Evolutionary conservation across 2,113 vertebrate species (phyloP), one percentile per base, ranked within the genome.

Genomic region (Scomber japonicus): DNA sequence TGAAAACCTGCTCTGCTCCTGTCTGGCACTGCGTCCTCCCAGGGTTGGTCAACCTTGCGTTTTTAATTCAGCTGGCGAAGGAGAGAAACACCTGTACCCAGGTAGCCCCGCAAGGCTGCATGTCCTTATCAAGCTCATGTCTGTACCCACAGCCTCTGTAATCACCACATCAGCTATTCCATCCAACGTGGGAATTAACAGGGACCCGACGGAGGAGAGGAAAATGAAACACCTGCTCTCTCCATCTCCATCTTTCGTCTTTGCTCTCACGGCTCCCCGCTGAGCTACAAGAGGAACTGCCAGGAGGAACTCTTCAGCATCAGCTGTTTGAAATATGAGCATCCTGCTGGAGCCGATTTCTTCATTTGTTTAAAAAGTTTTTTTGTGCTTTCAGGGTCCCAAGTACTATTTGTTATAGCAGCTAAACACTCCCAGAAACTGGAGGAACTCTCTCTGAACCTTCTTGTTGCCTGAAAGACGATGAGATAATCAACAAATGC

Each of bases 91-190:
- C 53, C 76, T 63, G 62, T 14, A 53, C 3, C 35, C 35, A 31
- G 31, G 57, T 17, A 30, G 61, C 49, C 35, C 64, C 10, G 2
- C 11, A 4, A 55, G 60, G 60, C 48, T 45, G 15, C 48, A 45
- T 57, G 59, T 71, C 30, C 45, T 44, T 48, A 40, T 50, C 64
- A 51, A 44, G 27, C 40, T 24, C 55, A 24, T 4, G 7, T 30
- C 59, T 53, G 12, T 21, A 8, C 19, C 14, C 56, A 8, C 49
- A 46, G 30, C 59, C 44, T 48, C 55, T 61, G 56, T 74, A 74
- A 74, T 73, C 62, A 64, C 60, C 46, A 16, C 63, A 73, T 73
- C 78, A 68, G 48, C 21, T 61, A 74, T 54, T 61, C 55, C 46
- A 4, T 10, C 0, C 44, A 44, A 11, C 0, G 1, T 27, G 27